A percentile compares a stretch with the other conserved stretches of the same genome.
These are phyloP conservation scores for Teleopsis dalmanni DNA, from an alignment of 1,140 invertebrate species.

Conservation along the genomic window DNA sequence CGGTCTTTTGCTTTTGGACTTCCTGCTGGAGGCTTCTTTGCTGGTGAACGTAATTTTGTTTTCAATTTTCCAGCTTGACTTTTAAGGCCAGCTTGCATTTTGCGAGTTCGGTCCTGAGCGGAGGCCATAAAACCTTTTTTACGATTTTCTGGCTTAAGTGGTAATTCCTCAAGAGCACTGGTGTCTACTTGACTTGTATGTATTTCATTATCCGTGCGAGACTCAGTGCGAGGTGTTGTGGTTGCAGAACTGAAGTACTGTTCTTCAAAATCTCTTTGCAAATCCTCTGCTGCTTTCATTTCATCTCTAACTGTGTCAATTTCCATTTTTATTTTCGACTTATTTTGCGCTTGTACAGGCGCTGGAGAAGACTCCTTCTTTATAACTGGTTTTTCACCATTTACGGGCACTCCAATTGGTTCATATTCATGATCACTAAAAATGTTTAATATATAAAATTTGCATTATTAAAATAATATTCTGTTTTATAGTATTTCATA, in stretches of 20 bases:
- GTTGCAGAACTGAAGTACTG: conserved; percentile 25
- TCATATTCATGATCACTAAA: conserved; percentile 85
- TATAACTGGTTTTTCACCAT: conserved; percentile 16
- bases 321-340: conserved; percentile 1
- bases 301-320: conserved; percentile 6
- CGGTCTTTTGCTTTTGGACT: conserved; percentile 41
- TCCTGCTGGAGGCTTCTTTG: conserved; percentile 38
- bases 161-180: conserved; percentile 55
- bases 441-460: too few relatives aligned
- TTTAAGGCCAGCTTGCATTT: conserved; percentile 51
- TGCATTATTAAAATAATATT: too few relatives aligned
- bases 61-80: conserved; percentile 54
- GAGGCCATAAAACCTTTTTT: conserved; percentile 46
- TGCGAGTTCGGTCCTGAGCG: conserved; percentile 50
- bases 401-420: conserved; percentile 56
- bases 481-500: too few relatives aligned
- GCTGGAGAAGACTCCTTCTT: conserved; percentile 18
- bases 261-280: conserved; percentile 17
- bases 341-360: not conserved
- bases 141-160: conserved; percentile 52
- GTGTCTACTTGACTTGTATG: conserved; percentile 62
- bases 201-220: conserved; percentile 57
- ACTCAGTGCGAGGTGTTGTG: conserved; percentile 50
- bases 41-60: conserved; percentile 52
- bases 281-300: conserved; percentile 11